Evolutionary conservation across 2,797 vertebrate species (phyloP).

Genomic region (Sebastes vulpes): DNA sequence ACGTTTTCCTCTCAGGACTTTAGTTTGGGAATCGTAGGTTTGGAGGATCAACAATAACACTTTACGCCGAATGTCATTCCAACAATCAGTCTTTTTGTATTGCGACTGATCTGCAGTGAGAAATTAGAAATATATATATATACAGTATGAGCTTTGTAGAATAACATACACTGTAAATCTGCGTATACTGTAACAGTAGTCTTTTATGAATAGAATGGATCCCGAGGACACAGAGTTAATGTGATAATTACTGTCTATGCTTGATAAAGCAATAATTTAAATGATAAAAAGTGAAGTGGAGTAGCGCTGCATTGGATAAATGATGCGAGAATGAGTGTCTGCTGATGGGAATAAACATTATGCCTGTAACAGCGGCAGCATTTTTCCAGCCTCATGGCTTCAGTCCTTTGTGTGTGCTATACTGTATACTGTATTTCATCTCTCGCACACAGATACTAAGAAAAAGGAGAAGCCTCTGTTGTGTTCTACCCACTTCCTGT

Average conservation of each 20-base stretch:
- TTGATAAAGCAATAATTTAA: constrained; percentile 71
- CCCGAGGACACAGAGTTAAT: constrained; percentile 16
- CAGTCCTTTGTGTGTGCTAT: constrained; percentile 20
- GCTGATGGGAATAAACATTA: constrained; percentile 7
- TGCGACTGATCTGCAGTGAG: constrained; percentile 50
- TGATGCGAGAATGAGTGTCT: background rate
- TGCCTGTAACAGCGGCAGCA: constrained; percentile 4
- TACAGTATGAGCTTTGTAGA: constrained; percentile 53
- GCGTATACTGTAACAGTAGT: constrained; percentile 55
- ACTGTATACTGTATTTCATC: constrained; percentile 22
- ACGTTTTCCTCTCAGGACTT: constrained; percentile 70
- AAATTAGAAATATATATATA: constrained; percentile 31
- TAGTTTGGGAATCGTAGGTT: constrained; percentile 40
- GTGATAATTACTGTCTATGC: constrained; percentile 41
- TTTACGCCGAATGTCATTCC: constrained; percentile 58
- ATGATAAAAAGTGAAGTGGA: constrained; percentile 8
- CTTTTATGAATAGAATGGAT: constrained; percentile 52
- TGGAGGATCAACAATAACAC: constrained; percentile 31
- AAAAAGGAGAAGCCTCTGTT: constrained; percentile 31
- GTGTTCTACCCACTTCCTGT: constrained; percentile 19
- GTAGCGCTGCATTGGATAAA: background rate
- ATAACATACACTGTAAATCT: constrained; percentile 65
- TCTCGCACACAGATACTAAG: constrained; percentile 1
- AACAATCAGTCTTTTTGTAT: constrained; percentile 54
- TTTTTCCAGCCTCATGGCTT: constrained; percentile 10